Base-by-base conservation (phyloP, 2,113 vertebrate genomes). In the Gallinago jamesoni region DNA sequence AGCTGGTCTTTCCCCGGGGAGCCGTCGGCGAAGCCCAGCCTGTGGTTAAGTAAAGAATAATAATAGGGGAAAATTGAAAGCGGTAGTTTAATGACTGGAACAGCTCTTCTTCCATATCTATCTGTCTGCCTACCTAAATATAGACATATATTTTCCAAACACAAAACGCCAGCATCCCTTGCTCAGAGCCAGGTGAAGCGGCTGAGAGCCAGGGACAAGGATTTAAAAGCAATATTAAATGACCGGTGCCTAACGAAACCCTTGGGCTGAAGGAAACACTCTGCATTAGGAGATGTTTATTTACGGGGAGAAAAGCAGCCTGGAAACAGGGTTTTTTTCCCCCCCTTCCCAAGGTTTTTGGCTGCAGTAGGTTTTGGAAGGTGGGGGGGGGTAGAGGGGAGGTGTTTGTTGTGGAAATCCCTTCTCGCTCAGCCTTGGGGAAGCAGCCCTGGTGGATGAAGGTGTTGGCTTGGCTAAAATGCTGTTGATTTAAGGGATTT, bases 391-490 rank as follows among this genome's bases (percentile, higher is more conserved):
- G 41, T 43, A 43, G 41, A 45, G 19, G 7, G 25, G 31, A 62
- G n/a, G 56, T 8, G 15, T 72, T 79, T 67, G 78, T 27, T 62
- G 52, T 22, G 35, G n/a, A 68, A 84, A 91, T 67, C 84, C 31
- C 41, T 57, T 62, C 50, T 13, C 0, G 23, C 52, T 57, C 21
- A 3, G 23, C 1, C 0, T 0, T 3, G 0, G 0, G 67, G 69
- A 76, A 87, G 68, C 43, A 37, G 72, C 35, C 52, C 33, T 35
- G 66, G 43, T 19, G 19, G 30, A 4, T 6, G 39, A 37, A 31
- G 15, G 41, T 56, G 52, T 35, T 57, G 41, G n/a, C 22, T 87
- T 47, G 47, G 78, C 60, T 24, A 24, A 90, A 82, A 22, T 4
- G 8, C 12, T 43, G 35, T 64, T 62, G 43, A 76, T 83, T 60